phyloP scores from a whole-genome alignment of 2,888 invertebrate genomes.

The Metalampra italica region DNA sequence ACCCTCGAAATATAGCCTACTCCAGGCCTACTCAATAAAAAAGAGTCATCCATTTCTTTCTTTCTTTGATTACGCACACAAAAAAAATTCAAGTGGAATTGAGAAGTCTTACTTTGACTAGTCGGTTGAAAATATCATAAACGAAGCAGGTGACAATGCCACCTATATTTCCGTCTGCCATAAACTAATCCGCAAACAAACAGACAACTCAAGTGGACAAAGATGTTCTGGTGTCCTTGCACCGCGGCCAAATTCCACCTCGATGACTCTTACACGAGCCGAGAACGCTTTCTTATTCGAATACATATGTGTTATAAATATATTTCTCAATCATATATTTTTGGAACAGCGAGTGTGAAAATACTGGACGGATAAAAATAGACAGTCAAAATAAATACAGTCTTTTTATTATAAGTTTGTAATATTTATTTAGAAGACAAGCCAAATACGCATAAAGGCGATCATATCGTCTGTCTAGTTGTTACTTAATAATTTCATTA shows the following conservation, averaged over 20 bases:
- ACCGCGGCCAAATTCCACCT: constrained; percentile 52
- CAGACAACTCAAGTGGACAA: not conserved
- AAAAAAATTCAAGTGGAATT: no score
- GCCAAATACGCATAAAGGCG: no score
- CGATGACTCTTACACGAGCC: constrained; percentile 22
- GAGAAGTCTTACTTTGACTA: not conserved
- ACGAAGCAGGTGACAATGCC: not conserved
- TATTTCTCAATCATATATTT: not conserved
- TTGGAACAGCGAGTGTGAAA: not conserved
- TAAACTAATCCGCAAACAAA: constrained; percentile 2
- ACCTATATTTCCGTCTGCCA: not conserved
- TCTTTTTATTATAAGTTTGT: no score
- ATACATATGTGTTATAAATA: not conserved
- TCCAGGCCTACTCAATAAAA: no score
- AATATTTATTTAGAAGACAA: no score
- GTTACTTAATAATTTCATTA: no score
- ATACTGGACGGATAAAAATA: not conserved
- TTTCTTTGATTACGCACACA: no score
- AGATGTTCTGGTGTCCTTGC: constrained; percentile 41
- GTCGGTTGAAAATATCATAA: not conserved
- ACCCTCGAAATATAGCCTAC: no score
- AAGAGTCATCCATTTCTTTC: no score
- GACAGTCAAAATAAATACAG: not conserved
- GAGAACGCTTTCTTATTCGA: constrained; percentile 1
- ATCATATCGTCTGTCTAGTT: no score